These are phyloP conservation scores for Eulithis prunata DNA, from an alignment of 2,888 invertebrate genomes.

Conservation along the genomic window DNA sequence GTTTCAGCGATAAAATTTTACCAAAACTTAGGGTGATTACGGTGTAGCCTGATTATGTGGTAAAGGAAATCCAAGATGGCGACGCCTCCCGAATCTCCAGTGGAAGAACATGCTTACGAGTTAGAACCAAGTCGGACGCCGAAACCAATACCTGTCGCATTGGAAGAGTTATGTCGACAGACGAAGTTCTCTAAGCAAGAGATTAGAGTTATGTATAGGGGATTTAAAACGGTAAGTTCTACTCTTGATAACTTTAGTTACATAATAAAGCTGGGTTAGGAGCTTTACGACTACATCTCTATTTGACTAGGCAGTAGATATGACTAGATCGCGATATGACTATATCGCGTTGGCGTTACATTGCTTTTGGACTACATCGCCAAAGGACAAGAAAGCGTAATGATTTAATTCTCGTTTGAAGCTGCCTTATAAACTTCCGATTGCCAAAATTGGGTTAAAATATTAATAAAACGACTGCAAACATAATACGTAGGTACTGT, in stretches of 20 bases:
- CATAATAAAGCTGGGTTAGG: too few relatives aligned
- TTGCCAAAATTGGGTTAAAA: too few relatives aligned
- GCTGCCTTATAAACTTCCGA: too few relatives aligned
- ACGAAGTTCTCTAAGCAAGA: conserved; percentile 98
- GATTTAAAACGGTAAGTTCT: conserved; percentile 94
- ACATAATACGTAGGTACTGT: too few relatives aligned
- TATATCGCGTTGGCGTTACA: too few relatives aligned
- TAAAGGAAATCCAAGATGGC: conserved; percentile 84
- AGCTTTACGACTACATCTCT: too few relatives aligned
- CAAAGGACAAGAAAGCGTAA: too few relatives aligned
- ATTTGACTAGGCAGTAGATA: too few relatives aligned
- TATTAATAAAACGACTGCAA: too few relatives aligned
- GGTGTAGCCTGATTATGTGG: conserved; percentile 11
- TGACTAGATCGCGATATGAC: too few relatives aligned
- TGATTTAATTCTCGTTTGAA: too few relatives aligned
- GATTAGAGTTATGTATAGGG: conserved; percentile 98
- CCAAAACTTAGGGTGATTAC: conserved; percentile 21
- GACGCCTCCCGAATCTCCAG: conserved; percentile 93
- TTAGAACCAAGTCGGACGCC: conserved; percentile 91
- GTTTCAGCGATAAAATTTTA: conserved; percentile 32
- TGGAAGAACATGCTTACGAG: conserved; percentile 94
- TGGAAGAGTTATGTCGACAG: conserved; percentile 95
- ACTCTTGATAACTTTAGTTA: not conserved
- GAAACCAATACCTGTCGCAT: conserved; percentile 92
- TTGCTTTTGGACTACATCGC: too few relatives aligned